Base-by-base conservation (phyloP, 2,113 vertebrate genomes). In the Zapornia atra region DNA sequence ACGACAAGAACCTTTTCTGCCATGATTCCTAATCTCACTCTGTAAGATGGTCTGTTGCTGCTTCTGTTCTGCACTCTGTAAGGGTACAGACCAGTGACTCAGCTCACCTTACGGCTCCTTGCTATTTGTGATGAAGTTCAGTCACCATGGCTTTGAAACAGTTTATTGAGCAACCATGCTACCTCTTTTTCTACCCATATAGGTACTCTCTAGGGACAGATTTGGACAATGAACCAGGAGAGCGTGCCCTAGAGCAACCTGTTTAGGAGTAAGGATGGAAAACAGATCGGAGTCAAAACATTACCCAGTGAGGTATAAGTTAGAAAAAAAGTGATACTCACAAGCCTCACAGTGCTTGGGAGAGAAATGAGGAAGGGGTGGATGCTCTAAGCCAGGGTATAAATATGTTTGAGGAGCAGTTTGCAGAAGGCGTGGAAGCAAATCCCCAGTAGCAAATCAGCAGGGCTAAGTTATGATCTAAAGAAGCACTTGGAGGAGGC, bases 151-250 rank as follows among this genome's bases (percentile, higher is more conserved):
- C 61, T 86, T 75, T 71, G 76, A n/a, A 77, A 33, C 20, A 73
- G 31, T 36, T 86, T 53, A 50, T 24, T 76, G 33, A 92, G 38
- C 31, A 88, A 36, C 46, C 3, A 7, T 24, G 42, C 22, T 70
- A 29, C 46, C 34, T 88, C 48, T 33, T 71, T 90, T 86, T 60
- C 57, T 61, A 26, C 28, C 57, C 34, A 38, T 17, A 33, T 2
- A 84, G 29, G 17, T 64, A 42, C 22, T 65, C 21, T 60, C 19
- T 33, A 29, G 73, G 50, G 77, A 17, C 54, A 65, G 56, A 73
- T 73, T 26, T 73, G 69, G 70, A 9, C 51, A 50, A 21, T 31
- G 44, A 86, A 34, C 12, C 0, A 0, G 38, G 13, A 0, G 0
- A 60, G 46, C 22, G 12, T 76, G 26, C 59, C 40, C 24, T 72